A percentile compares a stretch with the other conserved stretches of the same genome.
Evolutionary conservation across 2,113 vertebrate genomes (phyloP).

Genomic region (Aegotheles bennettii): DNA sequence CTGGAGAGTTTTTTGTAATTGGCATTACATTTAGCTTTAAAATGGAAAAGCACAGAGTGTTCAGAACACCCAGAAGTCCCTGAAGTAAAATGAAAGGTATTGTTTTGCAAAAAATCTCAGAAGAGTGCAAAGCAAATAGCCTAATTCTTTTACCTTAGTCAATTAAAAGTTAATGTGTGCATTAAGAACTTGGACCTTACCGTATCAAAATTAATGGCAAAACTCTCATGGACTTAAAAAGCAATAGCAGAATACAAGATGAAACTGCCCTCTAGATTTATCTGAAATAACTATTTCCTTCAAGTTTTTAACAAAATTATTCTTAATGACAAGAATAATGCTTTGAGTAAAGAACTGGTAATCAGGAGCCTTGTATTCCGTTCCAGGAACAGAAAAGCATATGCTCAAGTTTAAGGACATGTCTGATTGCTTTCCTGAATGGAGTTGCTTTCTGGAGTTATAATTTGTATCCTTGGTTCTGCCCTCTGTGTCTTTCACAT

Average conservation of each 20-base stretch:
- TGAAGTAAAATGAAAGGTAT: background rate
- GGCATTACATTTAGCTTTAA: background rate
- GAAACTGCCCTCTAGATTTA: background rate
- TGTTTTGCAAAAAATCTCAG: background rate
- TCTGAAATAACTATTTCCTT: background rate
- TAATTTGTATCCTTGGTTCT: background rate
- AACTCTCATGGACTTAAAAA: background rate
- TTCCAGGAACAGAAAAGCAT: background rate
- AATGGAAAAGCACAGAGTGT: background rate
- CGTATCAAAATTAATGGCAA: background rate
- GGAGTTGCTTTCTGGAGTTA: background rate
- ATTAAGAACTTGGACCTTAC: background rate
- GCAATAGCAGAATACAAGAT: background rate
- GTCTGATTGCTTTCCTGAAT: background rate
- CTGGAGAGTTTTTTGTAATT: background rate
- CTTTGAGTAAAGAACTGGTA: background rate
- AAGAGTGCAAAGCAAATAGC: background rate
- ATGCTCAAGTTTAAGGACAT: background rate
- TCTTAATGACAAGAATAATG: background rate
- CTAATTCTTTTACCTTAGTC: background rate
- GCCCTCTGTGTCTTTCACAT: background rate
- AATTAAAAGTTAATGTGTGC: background rate
- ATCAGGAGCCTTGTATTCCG: background rate
- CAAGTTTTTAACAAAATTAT: background rate
- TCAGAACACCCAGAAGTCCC: constrained; percentile 23